These are phyloP conservation scores for Lepilemur ruficaudatus DNA, from an alignment of 2,797 vertebrate genomes.

Conservation along the genomic window DNA sequence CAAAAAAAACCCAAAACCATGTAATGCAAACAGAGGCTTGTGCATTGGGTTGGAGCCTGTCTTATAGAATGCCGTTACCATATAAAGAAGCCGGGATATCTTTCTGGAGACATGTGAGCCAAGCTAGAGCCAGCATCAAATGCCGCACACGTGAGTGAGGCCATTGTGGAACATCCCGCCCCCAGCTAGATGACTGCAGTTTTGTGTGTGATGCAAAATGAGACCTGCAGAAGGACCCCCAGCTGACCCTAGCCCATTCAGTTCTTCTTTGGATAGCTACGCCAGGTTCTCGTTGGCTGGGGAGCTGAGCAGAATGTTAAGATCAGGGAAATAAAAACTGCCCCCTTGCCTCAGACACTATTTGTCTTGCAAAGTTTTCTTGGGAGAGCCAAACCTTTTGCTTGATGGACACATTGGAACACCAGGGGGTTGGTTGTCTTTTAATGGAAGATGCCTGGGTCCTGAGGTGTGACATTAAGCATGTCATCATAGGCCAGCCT, in stretches of 20 bases:
- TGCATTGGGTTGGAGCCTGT: not conserved
- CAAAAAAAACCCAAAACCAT: not conserved
- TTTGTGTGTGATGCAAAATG: not conserved
- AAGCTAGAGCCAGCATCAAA: not conserved
- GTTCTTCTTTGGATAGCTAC: not conserved
- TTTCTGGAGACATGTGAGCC: not conserved
- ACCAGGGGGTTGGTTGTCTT: not conserved
- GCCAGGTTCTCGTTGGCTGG: not conserved
- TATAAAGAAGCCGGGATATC: not conserved
- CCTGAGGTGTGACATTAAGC: not conserved
- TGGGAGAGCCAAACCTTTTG: not conserved
- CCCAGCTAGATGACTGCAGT: not conserved
- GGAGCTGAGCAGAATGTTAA: not conserved
- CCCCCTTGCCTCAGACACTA: not conserved
- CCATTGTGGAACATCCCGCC: not conserved
- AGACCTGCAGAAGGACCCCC: not conserved
- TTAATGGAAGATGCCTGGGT: not conserved
- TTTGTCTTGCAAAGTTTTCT: not conserved
- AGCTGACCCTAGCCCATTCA: not conserved
- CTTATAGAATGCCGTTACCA: not conserved
- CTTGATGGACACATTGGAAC: not conserved
- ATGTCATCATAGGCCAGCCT: not conserved
- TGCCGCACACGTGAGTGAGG: not conserved
- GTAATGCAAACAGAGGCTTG: not conserved
- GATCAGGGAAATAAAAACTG: constrained; percentile 13